Evolutionary conservation across 1,140 invertebrate genomes (phyloP), one percentile per base, ranked within the genome.

Genomic region (Halictus rubicundus): DNA sequence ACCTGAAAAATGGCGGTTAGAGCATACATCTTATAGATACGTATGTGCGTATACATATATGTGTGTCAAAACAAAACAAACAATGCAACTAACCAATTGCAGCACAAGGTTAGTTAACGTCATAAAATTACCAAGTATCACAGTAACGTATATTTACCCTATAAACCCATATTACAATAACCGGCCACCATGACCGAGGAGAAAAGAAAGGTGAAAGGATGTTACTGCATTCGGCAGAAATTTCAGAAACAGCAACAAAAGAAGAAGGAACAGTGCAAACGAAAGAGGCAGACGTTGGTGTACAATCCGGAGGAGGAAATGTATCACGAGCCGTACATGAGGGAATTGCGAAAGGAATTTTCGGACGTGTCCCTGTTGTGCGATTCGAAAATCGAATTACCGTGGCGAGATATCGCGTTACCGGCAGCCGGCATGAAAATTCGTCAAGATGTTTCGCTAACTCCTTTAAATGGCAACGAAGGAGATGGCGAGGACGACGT

Each of bases 351-450:
- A 39, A 84, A 83, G 57, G 73, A 87, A 49, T 90, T 87, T 68
- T 91, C 87, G 5, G 68, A 87, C 37, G 57, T 64, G 7, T 88
- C 89, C 14, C 57, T 90, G 21, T 5, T 70, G 16, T 91, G 89
- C 49, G 84, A 85, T 68, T 90, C 86, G 8, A 89, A 88, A 16
- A 78, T 91, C 6, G 91, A 92, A 78, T 65, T 92, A 63, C 90
- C 91, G 0, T 92, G 90, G 91, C 82, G 83, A 25, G 88, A 92
- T 49, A 90, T 90, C 27, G 84, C 80, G 0, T 80, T 91, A 52
- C 86, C 82, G 9, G 6, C 59, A 9, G 73, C 78, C 8, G 83
- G 74, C n/a, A 82, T 88, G 66, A 80, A 71, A 64, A 88, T 91
- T 77, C 79, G 86, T 46, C 49, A 71, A 12, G 78, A 86, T 16